Conservation (phyloP, 2,888 invertebrate species). For the Scelioninae gen. 1 region DNA sequence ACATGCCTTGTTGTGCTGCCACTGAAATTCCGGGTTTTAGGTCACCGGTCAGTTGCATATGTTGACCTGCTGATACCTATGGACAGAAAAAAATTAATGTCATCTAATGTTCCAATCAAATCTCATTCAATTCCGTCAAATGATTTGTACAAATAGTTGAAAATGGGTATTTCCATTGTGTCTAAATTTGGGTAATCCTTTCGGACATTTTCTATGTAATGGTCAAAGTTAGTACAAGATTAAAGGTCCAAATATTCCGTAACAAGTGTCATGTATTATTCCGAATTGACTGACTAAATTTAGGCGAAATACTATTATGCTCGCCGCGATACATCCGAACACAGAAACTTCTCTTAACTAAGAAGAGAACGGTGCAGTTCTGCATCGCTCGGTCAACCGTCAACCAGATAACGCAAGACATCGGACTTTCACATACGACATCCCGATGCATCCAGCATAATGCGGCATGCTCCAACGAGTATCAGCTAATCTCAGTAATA, state of each 20-base stretch:
- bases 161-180: too few species aligned
- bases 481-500: conserved; percentile 33
- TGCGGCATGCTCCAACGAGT: conserved; percentile 33
- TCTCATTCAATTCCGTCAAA: too few species aligned
- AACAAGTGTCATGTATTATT: conserved; percentile 1
- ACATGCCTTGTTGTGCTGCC: conserved; percentile 94
- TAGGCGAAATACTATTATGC: not conserved
- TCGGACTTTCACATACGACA: conserved; percentile 39
- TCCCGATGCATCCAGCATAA: conserved; percentile 15
- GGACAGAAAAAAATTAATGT: not conserved
- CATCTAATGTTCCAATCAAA: too few species aligned
- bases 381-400: conserved; percentile 44
- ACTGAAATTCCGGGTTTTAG: conserved; percentile 91
- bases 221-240: too few species aligned
- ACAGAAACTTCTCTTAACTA: conserved; percentile 36
- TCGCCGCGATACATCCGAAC: not conserved
- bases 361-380: conserved; percentile 28
- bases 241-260: not conserved
- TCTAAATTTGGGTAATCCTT: too few species aligned
- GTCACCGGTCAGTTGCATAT: conserved; percentile 91
- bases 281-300: conserved; percentile 2
- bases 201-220: too few species aligned
- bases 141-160: too few species aligned
- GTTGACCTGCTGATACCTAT: conserved; percentile 94
- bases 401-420: conserved; percentile 45